Base-by-base conservation (phyloP, 1,140 invertebrate genomes). In the Proales similis region DNA sequence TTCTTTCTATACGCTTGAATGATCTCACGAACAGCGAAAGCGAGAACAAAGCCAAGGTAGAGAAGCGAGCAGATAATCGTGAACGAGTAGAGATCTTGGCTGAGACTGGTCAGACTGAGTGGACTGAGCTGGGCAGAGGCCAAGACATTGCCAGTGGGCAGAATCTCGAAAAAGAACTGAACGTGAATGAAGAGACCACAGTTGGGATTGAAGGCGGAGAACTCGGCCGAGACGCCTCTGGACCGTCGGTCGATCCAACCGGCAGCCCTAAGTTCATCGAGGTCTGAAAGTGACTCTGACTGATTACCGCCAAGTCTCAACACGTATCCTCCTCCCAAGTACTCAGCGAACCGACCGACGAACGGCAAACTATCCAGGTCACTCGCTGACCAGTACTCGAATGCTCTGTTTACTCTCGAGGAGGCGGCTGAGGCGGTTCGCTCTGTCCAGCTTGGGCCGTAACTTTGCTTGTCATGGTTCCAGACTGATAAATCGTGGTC, bases 271-370 rank as follows among this genome's bases (percentile, higher is more conserved):
- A 3, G 66, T 49, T 26, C 64, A 65, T 1, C 67, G 66, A 5
- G 14, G 6, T 6, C 14, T 9, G 27, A 68, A 72, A 12, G 77
- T 79, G 17, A 68, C 68, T 3, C 82, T 65, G n/a, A 70, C 66
- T n/a, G n/a, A n/a, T 68, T 73, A 14, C 78, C 80, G 19, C 6
- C 5, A 17, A 36, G 12, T 1, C 26, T 0, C 78, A 69, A 6
- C 5, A 81, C 68, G 66, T 82, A 82, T 0, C 81, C 81, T 26
- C 81, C 81, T 1, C 80, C 81, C 19, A 71, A 65, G 66, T 82
- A 82, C 2, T 76, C 60, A 39, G 68, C 72, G 39, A 77, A 67
- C 17, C 70, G 68, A 4, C 78, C 79, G 65, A 69, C 70, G 67
- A 75, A 78, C 0, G 78, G 77, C 30, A 74, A 72, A 4, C 78